Evolutionary conservation across 1,140 invertebrate genomes (phyloP).

Genomic region (Drosophila ogumai): DNA sequence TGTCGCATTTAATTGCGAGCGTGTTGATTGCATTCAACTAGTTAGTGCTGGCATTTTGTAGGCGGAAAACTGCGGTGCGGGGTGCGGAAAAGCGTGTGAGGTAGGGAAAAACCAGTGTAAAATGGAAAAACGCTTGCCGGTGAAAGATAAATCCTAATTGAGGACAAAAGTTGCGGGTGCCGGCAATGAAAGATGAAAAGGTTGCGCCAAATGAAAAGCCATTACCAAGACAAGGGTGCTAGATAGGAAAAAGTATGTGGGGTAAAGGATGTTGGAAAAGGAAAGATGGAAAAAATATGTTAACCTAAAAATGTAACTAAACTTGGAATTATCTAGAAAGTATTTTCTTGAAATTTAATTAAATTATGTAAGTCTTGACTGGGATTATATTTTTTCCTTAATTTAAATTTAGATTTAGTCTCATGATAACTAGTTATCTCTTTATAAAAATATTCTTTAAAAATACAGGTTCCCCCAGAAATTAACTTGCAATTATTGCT

Average conservation of each 20-base stretch:
- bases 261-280: too few relatives aligned
- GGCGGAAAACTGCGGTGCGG: neutral
- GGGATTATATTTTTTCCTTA: too few relatives aligned
- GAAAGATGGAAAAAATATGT: neutral
- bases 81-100: neutral
- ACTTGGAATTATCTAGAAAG: neutral
- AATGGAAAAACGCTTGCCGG: conserved; percentile 27
- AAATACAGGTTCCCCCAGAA: neutral
- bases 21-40: conserved; percentile 69
- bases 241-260: neutral
- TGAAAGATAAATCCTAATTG: conserved; percentile 41
- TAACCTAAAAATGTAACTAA: conserved; percentile 4
- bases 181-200: conserved; percentile 26
- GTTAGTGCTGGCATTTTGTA: conserved; percentile 30
- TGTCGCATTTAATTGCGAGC: conserved; percentile 49
- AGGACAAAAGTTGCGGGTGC: conserved; percentile 37
- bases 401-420: neutral
- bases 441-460: neutral
- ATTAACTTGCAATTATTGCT: conserved; percentile 2
- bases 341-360: neutral
- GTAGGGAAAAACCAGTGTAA: conserved; percentile 20
- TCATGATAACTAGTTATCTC: neutral
- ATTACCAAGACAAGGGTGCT: conserved; percentile 12
- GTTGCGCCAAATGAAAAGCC: conserved; percentile 8
- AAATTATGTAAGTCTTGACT: neutral